These are phyloP conservation scores for Oncorhynchus nerka DNA, from an alignment of 2,113 vertebrate genomes.

Conservation along the genomic window DNA sequence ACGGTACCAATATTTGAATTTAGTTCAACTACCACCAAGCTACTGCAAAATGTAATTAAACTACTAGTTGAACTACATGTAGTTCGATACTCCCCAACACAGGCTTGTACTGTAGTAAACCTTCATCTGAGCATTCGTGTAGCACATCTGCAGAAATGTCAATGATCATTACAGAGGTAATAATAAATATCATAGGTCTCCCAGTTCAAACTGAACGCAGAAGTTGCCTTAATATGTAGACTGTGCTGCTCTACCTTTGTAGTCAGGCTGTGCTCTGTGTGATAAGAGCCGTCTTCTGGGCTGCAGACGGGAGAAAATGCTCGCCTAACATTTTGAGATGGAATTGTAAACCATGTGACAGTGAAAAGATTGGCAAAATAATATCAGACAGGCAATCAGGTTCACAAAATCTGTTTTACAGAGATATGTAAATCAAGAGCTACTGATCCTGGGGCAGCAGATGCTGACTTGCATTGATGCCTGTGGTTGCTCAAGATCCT, in stretches of 20 bases:
- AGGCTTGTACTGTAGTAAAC: not conserved
- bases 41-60: too few relatives aligned
- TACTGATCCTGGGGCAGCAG: not conserved
- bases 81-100: too few relatives aligned
- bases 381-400: not conserved
- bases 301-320: constrained; percentile 21
- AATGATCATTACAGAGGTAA: constrained; percentile 1
- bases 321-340: constrained; percentile 16
- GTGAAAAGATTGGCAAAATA: constrained; percentile 12
- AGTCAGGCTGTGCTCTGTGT: constrained; percentile 13
- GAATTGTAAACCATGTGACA: constrained; percentile 24
- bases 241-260: constrained; percentile 7
- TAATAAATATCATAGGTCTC: too few relatives aligned
- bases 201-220: not conserved
- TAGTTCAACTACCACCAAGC: too few relatives aligned
- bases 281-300: constrained; percentile 20
- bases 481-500: constrained; percentile 11
- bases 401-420: constrained; percentile 7
- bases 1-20: too few relatives aligned
- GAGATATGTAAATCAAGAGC: constrained; percentile 1
- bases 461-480: constrained; percentile 15
- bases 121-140: not conserved
- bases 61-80: too few relatives aligned
- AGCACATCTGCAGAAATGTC: not conserved
- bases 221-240: not conserved